Evolutionary conservation across 2,113 vertebrate genomes (phyloP).

Genomic region (Hippocampus comes): DNA sequence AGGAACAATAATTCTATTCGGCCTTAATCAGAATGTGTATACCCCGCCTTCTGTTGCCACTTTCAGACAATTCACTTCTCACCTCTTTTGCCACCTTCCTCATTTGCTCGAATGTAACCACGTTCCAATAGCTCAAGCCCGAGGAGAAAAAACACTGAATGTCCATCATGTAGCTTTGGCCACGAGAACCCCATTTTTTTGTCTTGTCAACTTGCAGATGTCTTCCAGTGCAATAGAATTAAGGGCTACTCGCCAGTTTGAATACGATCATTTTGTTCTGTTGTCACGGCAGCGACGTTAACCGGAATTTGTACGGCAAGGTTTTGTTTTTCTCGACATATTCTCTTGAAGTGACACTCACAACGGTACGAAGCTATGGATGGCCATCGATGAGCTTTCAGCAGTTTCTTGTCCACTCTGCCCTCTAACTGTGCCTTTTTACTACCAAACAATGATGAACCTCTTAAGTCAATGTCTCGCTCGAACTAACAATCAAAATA

Average conservation of each 20-base stretch:
- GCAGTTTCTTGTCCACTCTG: neutral
- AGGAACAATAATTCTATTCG: neutral
- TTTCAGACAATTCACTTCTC: too few species aligned
- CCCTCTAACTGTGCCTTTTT: constrained; percentile 5
- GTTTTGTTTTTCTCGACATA: neutral
- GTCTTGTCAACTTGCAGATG: neutral
- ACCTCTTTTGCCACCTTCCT: neutral
- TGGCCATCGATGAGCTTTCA: neutral
- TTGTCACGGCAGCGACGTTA: neutral
- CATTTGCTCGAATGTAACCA: neutral
- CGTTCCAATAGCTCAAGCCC: neutral
- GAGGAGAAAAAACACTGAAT: neutral
- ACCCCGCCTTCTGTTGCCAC: neutral
- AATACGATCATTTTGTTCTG: neutral
- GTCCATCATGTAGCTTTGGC: neutral
- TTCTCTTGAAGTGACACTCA: neutral
- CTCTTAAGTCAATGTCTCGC: constrained; percentile 3
- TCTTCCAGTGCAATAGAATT: neutral
- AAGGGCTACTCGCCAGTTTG: neutral
- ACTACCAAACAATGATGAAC: neutral
- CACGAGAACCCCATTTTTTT: too few species aligned
- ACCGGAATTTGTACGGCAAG: neutral
- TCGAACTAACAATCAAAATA: constrained; percentile 9
- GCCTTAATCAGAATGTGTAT: neutral
- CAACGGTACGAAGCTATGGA: neutral